These are phyloP conservation scores for Mormoops blainvillei DNA, from an alignment of 2,113 vertebrate species.

Conservation along the genomic window DNA sequence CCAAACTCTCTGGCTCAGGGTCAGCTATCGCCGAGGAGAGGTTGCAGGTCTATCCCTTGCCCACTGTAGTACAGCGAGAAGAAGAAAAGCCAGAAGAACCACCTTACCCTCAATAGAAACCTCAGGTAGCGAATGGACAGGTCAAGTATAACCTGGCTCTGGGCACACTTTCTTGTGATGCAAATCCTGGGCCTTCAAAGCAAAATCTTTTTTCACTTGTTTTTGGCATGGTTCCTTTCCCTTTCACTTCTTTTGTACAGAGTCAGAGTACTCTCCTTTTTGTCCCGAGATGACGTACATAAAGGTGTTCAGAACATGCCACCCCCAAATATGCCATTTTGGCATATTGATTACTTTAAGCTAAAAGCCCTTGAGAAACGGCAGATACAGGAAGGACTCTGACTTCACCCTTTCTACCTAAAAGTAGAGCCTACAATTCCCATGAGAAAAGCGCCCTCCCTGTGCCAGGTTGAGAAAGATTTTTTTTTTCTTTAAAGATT, in stretches of 20 bases:
- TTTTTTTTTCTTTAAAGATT: not conserved
- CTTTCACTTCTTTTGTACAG: not conserved
- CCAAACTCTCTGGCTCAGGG: not conserved
- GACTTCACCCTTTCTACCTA: not conserved
- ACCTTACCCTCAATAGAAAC: not conserved
- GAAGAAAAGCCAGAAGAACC: not conserved
- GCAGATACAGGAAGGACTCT: not conserved
- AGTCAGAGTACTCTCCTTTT: not conserved
- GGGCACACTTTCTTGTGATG: not conserved
- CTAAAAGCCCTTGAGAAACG: not conserved
- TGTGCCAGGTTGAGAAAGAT: not conserved
- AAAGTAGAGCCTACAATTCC: not conserved
- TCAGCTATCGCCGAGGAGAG: not conserved
- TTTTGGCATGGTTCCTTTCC: not conserved
- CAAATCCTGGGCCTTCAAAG: not conserved
- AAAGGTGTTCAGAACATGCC: not conserved
- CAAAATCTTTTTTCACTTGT: not conserved
- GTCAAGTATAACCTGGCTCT: not conserved
- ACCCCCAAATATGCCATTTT: not conserved
- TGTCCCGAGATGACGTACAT: too few relatives aligned
- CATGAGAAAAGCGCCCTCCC: not conserved
- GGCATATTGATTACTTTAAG: not conserved
- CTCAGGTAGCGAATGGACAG: not conserved
- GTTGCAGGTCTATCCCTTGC: not conserved
- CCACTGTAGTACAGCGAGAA: not conserved